Conservation (phyloP, 1,140 invertebrate species). For the Trichomalopsis sarcophagae region DNA sequence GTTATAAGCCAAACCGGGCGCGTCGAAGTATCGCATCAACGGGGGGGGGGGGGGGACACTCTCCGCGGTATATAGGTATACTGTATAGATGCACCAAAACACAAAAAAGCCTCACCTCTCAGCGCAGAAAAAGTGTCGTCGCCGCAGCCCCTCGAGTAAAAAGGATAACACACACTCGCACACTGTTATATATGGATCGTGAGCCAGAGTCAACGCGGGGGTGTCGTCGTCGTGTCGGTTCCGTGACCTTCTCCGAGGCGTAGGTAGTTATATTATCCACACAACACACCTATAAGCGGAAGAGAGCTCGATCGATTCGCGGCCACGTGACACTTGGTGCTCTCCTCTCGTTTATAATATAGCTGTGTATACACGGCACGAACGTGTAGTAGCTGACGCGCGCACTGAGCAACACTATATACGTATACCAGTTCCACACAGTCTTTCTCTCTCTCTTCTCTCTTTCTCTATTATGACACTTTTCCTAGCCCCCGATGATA, state of each 20-base stretch:
- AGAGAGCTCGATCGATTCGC: slow-evolving; percentile 27
- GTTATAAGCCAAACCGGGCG: not conserved
- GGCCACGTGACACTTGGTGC: slow-evolving; percentile 27
- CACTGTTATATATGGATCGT: not conserved
- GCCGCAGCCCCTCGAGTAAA: not conserved
- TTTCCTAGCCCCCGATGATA: too few relatives aligned
- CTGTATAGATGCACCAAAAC: not conserved
- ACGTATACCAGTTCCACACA: too few relatives aligned
- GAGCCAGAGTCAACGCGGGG: not conserved
- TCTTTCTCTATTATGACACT: too few relatives aligned
- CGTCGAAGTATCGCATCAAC: not conserved
- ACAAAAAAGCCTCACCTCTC: not conserved
- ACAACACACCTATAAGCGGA: not conserved
- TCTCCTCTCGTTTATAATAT: not conserved
- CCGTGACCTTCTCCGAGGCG: slow-evolving; percentile 2
- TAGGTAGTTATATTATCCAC: not conserved
- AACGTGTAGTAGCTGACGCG: too few relatives aligned
- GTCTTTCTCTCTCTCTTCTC: too few relatives aligned
- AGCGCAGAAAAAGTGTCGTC: not conserved
- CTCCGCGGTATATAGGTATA: not conserved
- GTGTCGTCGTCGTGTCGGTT: not conserved
- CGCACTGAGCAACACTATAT: not conserved
- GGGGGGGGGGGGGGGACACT: too few relatives aligned
- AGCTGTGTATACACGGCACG: not conserved
- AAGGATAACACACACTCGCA: not conserved